phyloP scores from a whole-genome alignment of 2,113 vertebrate genomes.

The Eudorcas thomsonii region DNA sequence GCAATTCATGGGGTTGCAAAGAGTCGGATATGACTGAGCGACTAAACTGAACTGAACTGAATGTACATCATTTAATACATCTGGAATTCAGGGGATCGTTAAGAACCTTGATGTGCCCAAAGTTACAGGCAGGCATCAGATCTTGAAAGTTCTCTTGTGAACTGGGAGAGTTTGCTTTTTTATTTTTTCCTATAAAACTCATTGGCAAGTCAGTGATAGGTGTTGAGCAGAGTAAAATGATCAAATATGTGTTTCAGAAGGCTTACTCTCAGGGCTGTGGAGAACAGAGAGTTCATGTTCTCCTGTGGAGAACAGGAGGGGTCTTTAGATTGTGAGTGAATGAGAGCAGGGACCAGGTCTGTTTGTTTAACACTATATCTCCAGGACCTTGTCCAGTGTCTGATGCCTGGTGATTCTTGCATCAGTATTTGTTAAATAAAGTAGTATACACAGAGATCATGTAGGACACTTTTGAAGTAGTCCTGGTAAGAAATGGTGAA shows the following conservation, averaged over 20 bases:
- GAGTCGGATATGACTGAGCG: rapidly evolving
- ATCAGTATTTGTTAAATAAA: background rate
- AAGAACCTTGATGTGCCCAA: background rate
- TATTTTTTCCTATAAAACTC: background rate
- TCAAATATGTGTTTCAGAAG: background rate
- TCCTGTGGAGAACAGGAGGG: no score
- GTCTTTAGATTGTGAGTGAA: background rate
- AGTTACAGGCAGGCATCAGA: background rate
- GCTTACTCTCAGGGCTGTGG: background rate
- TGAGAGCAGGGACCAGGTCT: background rate
- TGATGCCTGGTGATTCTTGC: background rate
- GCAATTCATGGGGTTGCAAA: rapidly evolving
- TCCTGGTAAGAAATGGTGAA: background rate
- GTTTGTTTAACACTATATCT: background rate
- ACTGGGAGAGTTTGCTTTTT: background rate
- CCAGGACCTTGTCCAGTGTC: background rate
- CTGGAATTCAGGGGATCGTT: background rate
- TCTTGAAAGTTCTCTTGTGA: background rate
- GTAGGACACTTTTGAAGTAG: background rate
- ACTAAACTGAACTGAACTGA: no score
- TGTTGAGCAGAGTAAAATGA: background rate
- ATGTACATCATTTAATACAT: background rate
- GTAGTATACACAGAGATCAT: background rate
- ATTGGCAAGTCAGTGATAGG: background rate
- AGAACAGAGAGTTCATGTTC: no score